Evolutionary conservation across 2,797 vertebrate genomes (phyloP).

Genomic region (Fistularia tabacaria): DNA sequence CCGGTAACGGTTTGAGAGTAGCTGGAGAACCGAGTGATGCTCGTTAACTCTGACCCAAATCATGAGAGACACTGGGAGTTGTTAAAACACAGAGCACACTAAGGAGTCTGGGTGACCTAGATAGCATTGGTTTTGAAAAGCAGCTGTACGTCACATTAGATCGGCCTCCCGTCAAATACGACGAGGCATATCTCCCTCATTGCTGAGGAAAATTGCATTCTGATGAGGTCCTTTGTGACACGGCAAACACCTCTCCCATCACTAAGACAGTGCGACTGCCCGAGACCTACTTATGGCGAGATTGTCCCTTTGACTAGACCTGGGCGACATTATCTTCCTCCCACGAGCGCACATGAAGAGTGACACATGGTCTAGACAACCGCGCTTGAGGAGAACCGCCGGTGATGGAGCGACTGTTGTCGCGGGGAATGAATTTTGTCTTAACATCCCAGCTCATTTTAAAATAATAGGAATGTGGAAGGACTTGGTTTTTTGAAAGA

Average conservation of each 20-base stretch:
- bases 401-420: slow-evolving; percentile 27
- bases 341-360: slow-evolving; percentile 28
- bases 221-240: slow-evolving; percentile 61
- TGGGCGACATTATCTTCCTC: slow-evolving; percentile 45
- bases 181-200: slow-evolving; percentile 57
- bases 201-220: slow-evolving; percentile 67
- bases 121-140: slow-evolving; percentile 72
- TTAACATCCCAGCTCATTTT: slow-evolving; percentile 12
- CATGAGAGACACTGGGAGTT: slow-evolving; percentile 76
- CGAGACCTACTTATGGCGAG: slow-evolving; percentile 22
- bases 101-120: slow-evolving; percentile 75
- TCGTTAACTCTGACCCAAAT: slow-evolving; percentile 81
- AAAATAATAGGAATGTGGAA: slow-evolving; percentile 12
- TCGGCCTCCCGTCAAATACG: slow-evolving; percentile 60
- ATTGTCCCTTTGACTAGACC: slow-evolving; percentile 26
- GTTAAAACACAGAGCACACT: slow-evolving; percentile 74
- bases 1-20: slow-evolving; percentile 40
- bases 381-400: slow-evolving; percentile 9
- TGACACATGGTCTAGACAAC: slow-evolving; percentile 30
- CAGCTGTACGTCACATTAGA: slow-evolving; percentile 72
- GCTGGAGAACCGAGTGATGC: slow-evolving; percentile 53
- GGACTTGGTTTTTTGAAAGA: slow-evolving; percentile 7
- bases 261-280: slow-evolving; percentile 12
- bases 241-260: slow-evolving; percentile 48
- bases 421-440: slow-evolving; percentile 28